Conservation (phyloP, 2,888 invertebrate species). For the Scaptomyza polygonia region DNA sequence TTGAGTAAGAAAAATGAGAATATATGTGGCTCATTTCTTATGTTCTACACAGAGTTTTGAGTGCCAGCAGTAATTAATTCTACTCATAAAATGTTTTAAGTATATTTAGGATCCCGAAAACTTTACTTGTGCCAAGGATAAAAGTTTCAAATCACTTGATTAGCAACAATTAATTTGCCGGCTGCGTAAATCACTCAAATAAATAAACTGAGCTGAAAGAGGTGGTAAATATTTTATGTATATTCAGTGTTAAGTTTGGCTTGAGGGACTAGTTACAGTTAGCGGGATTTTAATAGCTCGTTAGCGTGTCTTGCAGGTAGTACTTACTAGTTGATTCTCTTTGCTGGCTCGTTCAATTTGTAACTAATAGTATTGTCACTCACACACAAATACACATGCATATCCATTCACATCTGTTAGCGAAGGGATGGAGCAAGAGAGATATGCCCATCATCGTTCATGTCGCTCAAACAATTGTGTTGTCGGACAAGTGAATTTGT, state of each 20-base stretch:
- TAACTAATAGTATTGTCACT: slow-evolving; percentile 76
- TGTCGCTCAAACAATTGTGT: slow-evolving; percentile 64
- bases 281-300: slow-evolving; percentile 66
- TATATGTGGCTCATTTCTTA: slow-evolving; percentile 7
- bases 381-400: slow-evolving; percentile 31
- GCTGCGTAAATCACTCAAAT: slow-evolving; percentile 45
- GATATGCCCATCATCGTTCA: slow-evolving; percentile 69
- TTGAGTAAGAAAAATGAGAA: neutral
- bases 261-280: slow-evolving; percentile 49
- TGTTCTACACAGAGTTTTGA: slow-evolving; percentile 35
- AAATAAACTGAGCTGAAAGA: neutral
- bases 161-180: slow-evolving; percentile 65
- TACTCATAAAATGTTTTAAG: slow-evolving; percentile 57
- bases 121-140: slow-evolving; percentile 52
- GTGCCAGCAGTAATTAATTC: slow-evolving; percentile 51
- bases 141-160: slow-evolving; percentile 74
- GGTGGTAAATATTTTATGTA: neutral
- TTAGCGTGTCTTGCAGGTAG: slow-evolving; percentile 65
- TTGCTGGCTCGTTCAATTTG: slow-evolving; percentile 58
- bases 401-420: slow-evolving; percentile 58
- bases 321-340: slow-evolving; percentile 24
- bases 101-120: slow-evolving; percentile 32
- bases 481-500: slow-evolving; percentile 76
- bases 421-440: slow-evolving; percentile 9
- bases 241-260: slow-evolving; percentile 29